A percentile compares a stretch with the other conserved stretches of the same genome.
Evolutionary conservation across 2,797 vertebrate species (phyloP).

Genomic region (Enteromius mattozi): DNA sequence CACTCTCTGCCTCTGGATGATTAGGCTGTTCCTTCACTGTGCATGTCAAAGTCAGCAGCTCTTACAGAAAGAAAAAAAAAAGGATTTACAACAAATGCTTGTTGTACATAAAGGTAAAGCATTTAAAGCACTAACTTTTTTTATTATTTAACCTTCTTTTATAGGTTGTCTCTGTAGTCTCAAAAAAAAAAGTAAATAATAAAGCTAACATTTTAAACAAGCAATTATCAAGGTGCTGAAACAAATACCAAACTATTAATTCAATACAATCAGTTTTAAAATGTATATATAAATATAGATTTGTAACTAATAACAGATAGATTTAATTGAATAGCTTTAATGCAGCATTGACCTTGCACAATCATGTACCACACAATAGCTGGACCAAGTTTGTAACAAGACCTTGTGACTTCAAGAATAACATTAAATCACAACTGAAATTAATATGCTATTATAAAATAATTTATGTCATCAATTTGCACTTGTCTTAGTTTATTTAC

Average conservation of each 20-base stretch:
- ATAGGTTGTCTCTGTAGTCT: neutral
- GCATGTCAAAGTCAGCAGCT: constrained; percentile 12
- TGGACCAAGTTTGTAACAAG: constrained; percentile 43
- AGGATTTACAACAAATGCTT: constrained; percentile 3
- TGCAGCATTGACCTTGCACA: constrained; percentile 34
- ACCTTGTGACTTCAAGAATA: constrained; percentile 37
- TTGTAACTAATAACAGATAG: neutral
- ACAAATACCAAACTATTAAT: neutral
- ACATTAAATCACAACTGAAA: constrained; percentile 54
- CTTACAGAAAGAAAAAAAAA: neutral
- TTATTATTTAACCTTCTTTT: neutral
- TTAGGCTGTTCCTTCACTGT: constrained; percentile 21
- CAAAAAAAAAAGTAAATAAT: neutral
- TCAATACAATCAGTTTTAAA: neutral
- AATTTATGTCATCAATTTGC: constrained; percentile 56
- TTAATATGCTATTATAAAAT: constrained; percentile 43
- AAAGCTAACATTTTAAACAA: neutral
- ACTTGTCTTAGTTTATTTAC: constrained; percentile 39
- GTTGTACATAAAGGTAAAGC: neutral
- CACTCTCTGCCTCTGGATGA: constrained; percentile 31
- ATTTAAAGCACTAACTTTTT: neutral
- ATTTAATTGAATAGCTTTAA: constrained; percentile 23
- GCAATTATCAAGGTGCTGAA: neutral
- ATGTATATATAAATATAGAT: too few species aligned
- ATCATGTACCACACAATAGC: constrained; percentile 31